Evolutionary conservation across 2,113 vertebrate species (phyloP).

Genomic region (Dicerorhinus sumatrensis): DNA sequence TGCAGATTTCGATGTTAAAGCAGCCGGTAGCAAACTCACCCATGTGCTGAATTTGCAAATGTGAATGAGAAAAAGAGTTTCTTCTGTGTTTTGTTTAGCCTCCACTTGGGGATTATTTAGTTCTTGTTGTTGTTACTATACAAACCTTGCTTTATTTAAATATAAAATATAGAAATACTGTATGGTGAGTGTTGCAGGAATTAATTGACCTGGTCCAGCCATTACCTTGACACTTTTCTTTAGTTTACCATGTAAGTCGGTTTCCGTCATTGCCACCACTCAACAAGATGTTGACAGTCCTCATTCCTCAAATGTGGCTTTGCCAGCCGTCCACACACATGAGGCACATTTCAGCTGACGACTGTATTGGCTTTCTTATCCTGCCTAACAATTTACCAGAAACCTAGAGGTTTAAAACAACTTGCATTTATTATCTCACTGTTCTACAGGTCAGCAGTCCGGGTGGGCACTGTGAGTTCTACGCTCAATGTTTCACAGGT

Average conservation of each 20-base stretch:
- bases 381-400: not conserved
- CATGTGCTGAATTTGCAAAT: not conserved
- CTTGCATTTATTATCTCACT: not conserved
- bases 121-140: not conserved
- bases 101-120: not conserved
- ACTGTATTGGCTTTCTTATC: not conserved
- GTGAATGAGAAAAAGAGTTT: not conserved
- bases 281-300: not conserved
- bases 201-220: not conserved
- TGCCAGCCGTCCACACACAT: not conserved
- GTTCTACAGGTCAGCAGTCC: not conserved
- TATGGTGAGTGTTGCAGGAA: not conserved
- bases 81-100: constrained; percentile 26
- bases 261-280: not conserved
- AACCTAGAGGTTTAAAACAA: not conserved
- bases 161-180: not conserved
- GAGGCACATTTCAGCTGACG: not conserved
- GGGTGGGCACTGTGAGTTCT: not conserved
- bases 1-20: not conserved
- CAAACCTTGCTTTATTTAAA: not conserved
- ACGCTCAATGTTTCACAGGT: not conserved
- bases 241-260: not conserved
- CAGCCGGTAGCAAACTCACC: not conserved
- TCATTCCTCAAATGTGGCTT: not conserved
- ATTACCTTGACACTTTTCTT: not conserved